phyloP scores from a whole-genome alignment of 2,888 invertebrate genomes.

The Mechanitis messenoides region DNA sequence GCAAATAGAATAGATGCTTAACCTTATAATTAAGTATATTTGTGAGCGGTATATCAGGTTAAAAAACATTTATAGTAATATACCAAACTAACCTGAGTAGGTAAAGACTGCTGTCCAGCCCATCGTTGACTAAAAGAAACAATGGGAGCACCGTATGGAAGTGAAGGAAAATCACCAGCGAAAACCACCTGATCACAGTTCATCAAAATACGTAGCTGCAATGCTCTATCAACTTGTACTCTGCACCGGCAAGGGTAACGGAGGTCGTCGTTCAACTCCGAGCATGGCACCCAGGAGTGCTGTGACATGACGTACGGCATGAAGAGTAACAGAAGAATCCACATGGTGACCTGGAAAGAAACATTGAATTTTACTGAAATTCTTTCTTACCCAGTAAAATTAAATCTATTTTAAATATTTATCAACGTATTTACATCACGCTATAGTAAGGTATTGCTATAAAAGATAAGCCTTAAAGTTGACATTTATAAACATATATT shows the following conservation, averaged over 20 bases:
- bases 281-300: conserved; percentile 82
- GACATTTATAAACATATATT: background rate
- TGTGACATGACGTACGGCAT: conserved; percentile 48
- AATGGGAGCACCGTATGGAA: conserved; percentile 88
- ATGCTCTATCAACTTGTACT: conserved; percentile 69
- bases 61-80: background rate
- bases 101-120: conserved; percentile 88
- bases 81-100: conserved; percentile 78
- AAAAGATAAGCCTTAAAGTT: background rate
- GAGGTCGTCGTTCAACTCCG: conserved; percentile 84
- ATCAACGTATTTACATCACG: background rate
- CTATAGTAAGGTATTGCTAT: background rate
- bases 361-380: conserved; percentile 4
- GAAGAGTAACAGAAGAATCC: conserved; percentile 52
- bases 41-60: conserved; percentile 4
- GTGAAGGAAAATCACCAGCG: conserved; percentile 83
- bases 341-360: conserved; percentile 50
- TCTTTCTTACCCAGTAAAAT: background rate
- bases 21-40: conserved; percentile 8
- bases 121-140: conserved; percentile 86
- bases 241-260: conserved; percentile 83
- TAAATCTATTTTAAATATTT: background rate
- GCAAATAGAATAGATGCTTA: no score
- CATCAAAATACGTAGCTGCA: conserved; percentile 78
- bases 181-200: conserved; percentile 91